Conservation (phyloP, 1,140 invertebrate genomes). For the Eurytemora carolleeae region DNA sequence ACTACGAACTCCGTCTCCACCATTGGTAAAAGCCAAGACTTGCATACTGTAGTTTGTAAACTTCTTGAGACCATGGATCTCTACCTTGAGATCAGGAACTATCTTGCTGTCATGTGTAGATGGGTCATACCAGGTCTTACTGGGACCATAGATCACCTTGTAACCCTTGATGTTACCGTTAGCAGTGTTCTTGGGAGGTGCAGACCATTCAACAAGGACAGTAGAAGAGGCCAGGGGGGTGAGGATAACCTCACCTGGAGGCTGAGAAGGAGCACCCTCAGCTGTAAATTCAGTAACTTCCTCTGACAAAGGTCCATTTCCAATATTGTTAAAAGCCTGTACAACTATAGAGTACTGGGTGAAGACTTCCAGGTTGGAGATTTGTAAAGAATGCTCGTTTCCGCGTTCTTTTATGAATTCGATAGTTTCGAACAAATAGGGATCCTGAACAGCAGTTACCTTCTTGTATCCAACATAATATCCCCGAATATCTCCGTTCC, state of each 20-base stretch:
- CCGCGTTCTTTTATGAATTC: constrained; percentile 75
- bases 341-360: constrained; percentile 85
- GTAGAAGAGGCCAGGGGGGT: constrained; percentile 66
- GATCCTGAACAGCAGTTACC: constrained; percentile 32
- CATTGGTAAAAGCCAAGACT: constrained; percentile 77
- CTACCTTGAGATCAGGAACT: constrained; percentile 72
- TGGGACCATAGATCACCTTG: constrained; percentile 83
- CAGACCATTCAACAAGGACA: constrained; percentile 57
- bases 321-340: constrained; percentile 84
- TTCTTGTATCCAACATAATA: constrained; percentile 21
- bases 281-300: constrained; percentile 74
- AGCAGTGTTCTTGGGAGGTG: constrained; percentile 63
- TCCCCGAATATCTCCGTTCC: constrained; percentile 65
- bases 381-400: constrained; percentile 58
- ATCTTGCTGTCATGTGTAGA: constrained; percentile 66
- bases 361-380: constrained; percentile 64
- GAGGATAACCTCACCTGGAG: constrained; percentile 72
- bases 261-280: constrained; percentile 76
- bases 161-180: constrained; percentile 90
- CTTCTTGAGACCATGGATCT: constrained; percentile 72
- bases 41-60: constrained; percentile 95
- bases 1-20: constrained; percentile 82
- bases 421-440: constrained; percentile 73
- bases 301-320: constrained; percentile 67
- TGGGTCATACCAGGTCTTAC: constrained; percentile 53